Percentiles rank a stretch among this genome's conserved stretches.
These are phyloP conservation scores for Drosophila cognata DNA, from an alignment of 2,888 invertebrate genomes.

Conservation along the genomic window DNA sequence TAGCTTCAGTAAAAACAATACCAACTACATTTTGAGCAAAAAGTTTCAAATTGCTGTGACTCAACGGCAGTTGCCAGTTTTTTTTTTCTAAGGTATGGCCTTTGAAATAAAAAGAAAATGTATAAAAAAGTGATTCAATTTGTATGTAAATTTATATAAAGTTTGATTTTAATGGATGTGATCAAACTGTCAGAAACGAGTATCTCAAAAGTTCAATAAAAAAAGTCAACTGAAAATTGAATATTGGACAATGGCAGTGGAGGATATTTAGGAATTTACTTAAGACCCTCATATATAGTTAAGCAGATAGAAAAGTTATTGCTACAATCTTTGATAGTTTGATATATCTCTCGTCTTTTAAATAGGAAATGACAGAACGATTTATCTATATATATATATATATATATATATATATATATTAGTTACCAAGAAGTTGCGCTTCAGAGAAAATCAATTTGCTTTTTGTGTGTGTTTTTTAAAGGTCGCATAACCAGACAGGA, in stretches of 20 bases:
- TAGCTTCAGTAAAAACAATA: constrained; percentile 3
- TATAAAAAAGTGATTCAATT: constrained; percentile 21
- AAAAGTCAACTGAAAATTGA: neutral
- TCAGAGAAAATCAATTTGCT: constrained; percentile 1
- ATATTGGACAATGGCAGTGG: neutral
- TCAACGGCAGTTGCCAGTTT: neutral
- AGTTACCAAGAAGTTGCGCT: neutral
- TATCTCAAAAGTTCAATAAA: neutral
- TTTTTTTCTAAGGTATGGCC: neutral
- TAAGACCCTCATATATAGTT: neutral
- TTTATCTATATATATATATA: neutral
- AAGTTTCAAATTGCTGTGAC: constrained; percentile 39
- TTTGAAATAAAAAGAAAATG: neutral
- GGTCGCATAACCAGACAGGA: neutral
- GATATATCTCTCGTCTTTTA: neutral
- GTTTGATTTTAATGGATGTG: constrained; percentile 19
- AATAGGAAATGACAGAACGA: neutral
- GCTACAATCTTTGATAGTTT: neutral
- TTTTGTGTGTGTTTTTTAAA: neutral
- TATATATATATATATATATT: neutral
- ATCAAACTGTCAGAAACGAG: constrained; percentile 8
- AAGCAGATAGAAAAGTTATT: neutral
- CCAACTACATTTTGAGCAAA: constrained; percentile 17
- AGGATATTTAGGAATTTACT: neutral
- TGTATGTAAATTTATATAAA: constrained; percentile 28